Base-by-base conservation (phyloP, 2,113 vertebrate genomes). In the Progne subis region DNA sequence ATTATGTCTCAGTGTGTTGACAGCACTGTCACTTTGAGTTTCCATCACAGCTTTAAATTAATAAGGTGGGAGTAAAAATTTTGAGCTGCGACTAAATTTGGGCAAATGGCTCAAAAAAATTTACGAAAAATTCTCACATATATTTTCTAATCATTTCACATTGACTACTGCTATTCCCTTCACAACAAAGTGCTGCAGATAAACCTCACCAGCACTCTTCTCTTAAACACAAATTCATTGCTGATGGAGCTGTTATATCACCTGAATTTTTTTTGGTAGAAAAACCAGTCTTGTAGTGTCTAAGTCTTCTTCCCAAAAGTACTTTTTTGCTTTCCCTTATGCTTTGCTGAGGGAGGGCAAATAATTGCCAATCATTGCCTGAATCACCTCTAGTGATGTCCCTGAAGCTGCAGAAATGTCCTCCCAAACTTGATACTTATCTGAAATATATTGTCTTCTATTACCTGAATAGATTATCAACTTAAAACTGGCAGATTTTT, bases 21-120 rank as follows among this genome's bases (percentile, higher is more conserved):
- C 80, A 96, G 69, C 0, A 0, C 72, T 88, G 80, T 92, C 93
- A 76, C 64, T 96, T 88, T 64, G 52, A 68, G 79, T 96, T 95
- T 92, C 75, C 78, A 93, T 96, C 82, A 91, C 59, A 78, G 67
- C 75, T 79, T 74, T 95, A 93, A 95, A 90, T 55, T 67, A 91
- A 80, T 92, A 94, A 91, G 63, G 64, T 2, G 0, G 55, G 92
- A 90, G 68, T 70, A 82, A 85, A 85, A 71, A 82, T 88, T 91
- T 74, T 77, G 75, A 92, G 71, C 75, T 86, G 50, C 56, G 47
- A 90, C 94, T 88, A 80, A 90, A 96, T 71, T 80, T 86, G 75
- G 59, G 70, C 47, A 80, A 94, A 90, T 77, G 34, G 68, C 90
- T 55, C 78, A 29, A 93, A 93, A 93, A 77, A 90, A 63, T 70